Conservation (phyloP, 2,888 invertebrate species). For the Crossocerus cetratus region DNA sequence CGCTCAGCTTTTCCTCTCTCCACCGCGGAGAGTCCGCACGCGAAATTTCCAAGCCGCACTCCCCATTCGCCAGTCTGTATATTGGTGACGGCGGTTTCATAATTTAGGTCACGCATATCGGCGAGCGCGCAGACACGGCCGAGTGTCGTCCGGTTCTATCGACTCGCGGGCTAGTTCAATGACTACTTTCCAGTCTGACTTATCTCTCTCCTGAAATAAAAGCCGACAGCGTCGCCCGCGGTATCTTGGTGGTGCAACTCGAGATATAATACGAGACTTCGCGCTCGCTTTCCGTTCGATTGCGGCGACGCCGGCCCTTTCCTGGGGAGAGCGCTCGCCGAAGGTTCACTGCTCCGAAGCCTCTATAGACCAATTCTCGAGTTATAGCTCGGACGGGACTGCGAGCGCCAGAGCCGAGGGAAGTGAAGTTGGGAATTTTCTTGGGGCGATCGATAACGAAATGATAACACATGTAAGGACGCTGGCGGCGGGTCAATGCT, state of each 20-base stretch:
- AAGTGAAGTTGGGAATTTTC: slow-evolving; percentile 8
- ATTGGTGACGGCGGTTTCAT: slow-evolving; percentile 29
- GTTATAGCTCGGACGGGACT: background rate
- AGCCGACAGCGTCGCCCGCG: background rate
- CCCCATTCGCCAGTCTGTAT: slow-evolving; percentile 17
- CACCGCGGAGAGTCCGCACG: background rate
- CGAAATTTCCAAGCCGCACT: too few species aligned
- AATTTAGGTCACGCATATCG: slow-evolving; percentile 45
- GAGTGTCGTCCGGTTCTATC: slow-evolving; percentile 6
- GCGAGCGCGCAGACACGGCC: background rate
- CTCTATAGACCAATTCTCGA: background rate
- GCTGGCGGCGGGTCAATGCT: slow-evolving; percentile 35
- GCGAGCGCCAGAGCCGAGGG: background rate
- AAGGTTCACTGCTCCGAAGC: background rate
- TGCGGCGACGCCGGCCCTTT: background rate
- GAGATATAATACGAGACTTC: too few species aligned
- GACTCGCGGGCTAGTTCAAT: slow-evolving; percentile 29
- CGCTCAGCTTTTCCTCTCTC: background rate
- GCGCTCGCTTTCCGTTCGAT: background rate
- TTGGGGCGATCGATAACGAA: slow-evolving; percentile 35
- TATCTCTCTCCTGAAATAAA: background rate
- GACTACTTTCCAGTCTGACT: slow-evolving; percentile 13
- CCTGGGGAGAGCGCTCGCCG: background rate
- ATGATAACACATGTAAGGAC: slow-evolving; percentile 41
- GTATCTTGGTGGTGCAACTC: background rate